Percentiles rank a stretch among this genome's conserved stretches.
phyloP scores from a whole-genome alignment of 2,113 vertebrate species.

The Bubo blakistoni region DNA sequence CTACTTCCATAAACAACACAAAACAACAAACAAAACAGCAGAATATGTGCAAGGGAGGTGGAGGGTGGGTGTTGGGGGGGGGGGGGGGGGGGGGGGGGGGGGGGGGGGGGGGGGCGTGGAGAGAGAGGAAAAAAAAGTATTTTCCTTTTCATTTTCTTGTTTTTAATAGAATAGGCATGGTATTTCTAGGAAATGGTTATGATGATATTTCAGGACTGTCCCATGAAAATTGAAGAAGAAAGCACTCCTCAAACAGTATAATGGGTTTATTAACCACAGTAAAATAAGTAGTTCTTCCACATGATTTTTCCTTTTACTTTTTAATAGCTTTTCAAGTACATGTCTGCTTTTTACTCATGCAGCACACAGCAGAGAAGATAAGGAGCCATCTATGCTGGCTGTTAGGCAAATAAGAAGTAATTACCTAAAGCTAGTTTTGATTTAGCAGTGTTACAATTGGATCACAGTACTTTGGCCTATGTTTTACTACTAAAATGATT shows the following conservation, averaged over 20 bases:
- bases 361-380: not conserved
- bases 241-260: not conserved
- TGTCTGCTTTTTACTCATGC: not conserved
- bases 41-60: too few species aligned
- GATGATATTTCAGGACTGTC: not conserved
- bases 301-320: not conserved
- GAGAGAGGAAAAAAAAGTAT: not conserved
- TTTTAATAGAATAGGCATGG: not conserved
- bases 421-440: conserved; percentile 13
- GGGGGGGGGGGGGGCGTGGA: too few species aligned
- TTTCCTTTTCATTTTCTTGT: not conserved
- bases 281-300: not conserved
- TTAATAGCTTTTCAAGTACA: conserved; percentile 19
- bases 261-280: not conserved
- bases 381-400: not conserved
- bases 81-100: too few species aligned
- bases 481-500: conserved; percentile 2
- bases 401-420: not conserved
- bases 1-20: too few species aligned
- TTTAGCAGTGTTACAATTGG: not conserved
- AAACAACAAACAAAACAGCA: too few species aligned
- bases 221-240: not conserved
- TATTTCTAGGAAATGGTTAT: conserved; percentile 26
- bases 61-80: too few species aligned
- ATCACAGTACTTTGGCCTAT: not conserved